A percentile compares a stretch with the other conserved stretches of the same genome.
These are phyloP conservation scores for Frieseomelitta varia DNA, from an alignment of 1,140 invertebrate species.

Conservation along the genomic window DNA sequence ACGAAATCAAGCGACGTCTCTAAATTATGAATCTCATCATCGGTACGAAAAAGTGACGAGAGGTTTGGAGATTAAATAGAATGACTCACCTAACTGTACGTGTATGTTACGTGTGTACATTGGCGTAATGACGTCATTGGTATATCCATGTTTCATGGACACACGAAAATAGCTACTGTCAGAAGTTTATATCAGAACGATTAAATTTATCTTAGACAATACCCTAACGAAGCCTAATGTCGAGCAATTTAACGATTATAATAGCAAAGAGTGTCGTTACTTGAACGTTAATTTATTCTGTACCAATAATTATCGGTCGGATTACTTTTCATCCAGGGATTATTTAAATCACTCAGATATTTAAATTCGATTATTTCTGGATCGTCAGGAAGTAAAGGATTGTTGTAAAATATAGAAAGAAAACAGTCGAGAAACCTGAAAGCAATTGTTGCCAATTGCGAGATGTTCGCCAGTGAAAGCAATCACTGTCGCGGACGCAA, in stretches of 20 bases:
- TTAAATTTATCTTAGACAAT: background rate
- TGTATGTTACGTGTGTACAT: background rate
- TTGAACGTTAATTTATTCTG: too few relatives aligned
- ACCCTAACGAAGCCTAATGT: background rate
- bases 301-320: background rate
- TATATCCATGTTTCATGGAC: background rate
- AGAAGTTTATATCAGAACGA: background rate
- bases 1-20: too few relatives aligned
- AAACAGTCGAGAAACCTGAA: too few relatives aligned
- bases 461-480: slow-evolving; percentile 33
- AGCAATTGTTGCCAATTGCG: too few relatives aligned
- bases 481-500: slow-evolving; percentile 44
- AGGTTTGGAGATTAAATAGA: background rate
- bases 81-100: background rate
- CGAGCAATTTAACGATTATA: background rate
- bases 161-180: background rate
- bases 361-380: background rate
- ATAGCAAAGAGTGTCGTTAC: too few relatives aligned
- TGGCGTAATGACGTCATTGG: slow-evolving; percentile 5
- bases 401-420: background rate
- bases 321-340: background rate
- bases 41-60: too few relatives aligned
- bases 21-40: too few relatives aligned
- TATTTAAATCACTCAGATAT: background rate
- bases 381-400: background rate